A percentile compares a stretch with the other conserved stretches of the same genome.
Conservation (phyloP, 2,797 vertebrate genomes). For the Furcifer pardalis region DNA sequence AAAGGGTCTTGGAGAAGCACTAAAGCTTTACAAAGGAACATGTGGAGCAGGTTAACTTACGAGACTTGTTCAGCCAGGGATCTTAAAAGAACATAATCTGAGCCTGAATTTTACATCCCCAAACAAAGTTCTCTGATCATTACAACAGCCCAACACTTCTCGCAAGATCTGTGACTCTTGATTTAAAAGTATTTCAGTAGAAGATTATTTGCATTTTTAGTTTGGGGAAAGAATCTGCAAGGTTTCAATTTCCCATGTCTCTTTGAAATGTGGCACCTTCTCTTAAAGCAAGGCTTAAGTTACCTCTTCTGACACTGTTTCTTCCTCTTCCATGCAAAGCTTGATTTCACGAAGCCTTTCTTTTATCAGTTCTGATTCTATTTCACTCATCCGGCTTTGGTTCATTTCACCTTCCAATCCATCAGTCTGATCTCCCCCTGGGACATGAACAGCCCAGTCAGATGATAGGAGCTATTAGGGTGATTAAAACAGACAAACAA, state of each 20-base stretch:
- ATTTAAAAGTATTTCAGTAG: background rate
- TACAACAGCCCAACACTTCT: background rate
- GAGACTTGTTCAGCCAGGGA: background rate
- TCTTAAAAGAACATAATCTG: background rate
- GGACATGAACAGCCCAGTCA: conserved; percentile 75
- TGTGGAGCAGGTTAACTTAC: background rate
- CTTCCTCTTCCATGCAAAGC: conserved; percentile 62
- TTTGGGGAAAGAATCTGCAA: background rate
- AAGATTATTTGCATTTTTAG: background rate
- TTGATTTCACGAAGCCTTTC: conserved; percentile 78
- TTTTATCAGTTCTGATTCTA: conserved; percentile 79
- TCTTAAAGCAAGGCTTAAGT: conserved; percentile 8
- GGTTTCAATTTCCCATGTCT: background rate
- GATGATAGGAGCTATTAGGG: conserved; percentile 73
- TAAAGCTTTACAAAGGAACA: background rate
- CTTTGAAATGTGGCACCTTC: background rate
- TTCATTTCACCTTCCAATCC: conserved; percentile 38
- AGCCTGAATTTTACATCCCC: background rate
- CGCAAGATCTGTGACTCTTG: background rate
- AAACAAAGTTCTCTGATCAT: background rate
- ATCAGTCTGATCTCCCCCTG: conserved; percentile 70
- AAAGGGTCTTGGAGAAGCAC: background rate
- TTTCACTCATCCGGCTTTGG: conserved; percentile 68
- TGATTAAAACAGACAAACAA: conserved; percentile 11
- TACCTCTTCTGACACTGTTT: conserved; percentile 60